A percentile compares a stretch with the other conserved stretches of the same genome.
Conservation (phyloP, 2,113 vertebrate species). For the Tursiops truncatus region DNA sequence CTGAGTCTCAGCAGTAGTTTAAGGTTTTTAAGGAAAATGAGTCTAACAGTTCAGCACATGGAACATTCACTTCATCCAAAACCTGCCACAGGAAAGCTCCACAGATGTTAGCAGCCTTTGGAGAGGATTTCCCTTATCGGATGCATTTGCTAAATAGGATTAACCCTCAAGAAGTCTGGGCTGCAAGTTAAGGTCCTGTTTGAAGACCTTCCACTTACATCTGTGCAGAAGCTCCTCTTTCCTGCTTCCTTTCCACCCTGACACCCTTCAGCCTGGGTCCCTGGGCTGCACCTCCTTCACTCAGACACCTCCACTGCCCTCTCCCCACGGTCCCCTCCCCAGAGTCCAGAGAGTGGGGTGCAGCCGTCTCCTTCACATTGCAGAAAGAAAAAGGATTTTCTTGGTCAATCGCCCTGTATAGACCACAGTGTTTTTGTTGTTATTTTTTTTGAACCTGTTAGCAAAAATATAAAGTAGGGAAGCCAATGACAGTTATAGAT, state of each 20-base stretch:
- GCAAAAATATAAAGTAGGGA: not conserved
- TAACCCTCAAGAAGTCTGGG: too few species aligned
- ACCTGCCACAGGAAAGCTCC: fast-evolving
- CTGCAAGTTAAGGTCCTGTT: fast-evolving
- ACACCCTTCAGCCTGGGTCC: fast-evolving
- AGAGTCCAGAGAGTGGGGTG: fast-evolving
- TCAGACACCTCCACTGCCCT: not conserved
- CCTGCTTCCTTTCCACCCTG: fast-evolving
- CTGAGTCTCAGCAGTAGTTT: not conserved
- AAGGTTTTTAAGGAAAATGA: fast-evolving
- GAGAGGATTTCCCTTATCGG: fast-evolving
- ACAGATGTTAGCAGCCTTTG: fast-evolving
- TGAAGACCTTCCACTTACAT: fast-evolving
- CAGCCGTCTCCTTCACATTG: fast-evolving
- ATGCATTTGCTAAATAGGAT: fast-evolving
- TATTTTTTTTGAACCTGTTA: not conserved
- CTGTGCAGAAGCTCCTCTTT: fast-evolving
- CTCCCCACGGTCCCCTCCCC: not conserved
- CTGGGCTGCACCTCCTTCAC: fast-evolving
- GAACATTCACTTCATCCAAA: too few species aligned
- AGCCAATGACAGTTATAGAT: too few species aligned
- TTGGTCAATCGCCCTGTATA: not conserved
- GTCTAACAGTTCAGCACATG: too few species aligned
- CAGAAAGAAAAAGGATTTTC: not conserved
- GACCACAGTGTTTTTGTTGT: not conserved